Evolutionary conservation across 2,797 vertebrate species (phyloP).

Genomic region (Tenualosa ilisha): DNA sequence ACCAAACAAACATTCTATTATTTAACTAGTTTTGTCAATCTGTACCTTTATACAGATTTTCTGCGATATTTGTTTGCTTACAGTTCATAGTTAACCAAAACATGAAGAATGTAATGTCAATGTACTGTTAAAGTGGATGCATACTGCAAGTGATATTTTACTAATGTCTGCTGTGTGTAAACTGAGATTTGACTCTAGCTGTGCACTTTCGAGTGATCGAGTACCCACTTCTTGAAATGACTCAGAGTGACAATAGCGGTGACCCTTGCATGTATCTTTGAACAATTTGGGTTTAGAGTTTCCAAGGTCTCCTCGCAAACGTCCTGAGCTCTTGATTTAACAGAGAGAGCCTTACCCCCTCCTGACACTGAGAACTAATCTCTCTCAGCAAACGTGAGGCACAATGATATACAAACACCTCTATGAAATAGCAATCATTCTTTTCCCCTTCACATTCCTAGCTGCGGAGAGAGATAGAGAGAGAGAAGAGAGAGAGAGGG

Average conservation of each 20-base stretch:
- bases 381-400: slow-evolving; percentile 9
- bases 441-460: slow-evolving; percentile 22
- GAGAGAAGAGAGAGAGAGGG: not conserved
- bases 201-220: not conserved
- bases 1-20: not conserved
- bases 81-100: not conserved
- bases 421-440: slow-evolving; percentile 36
- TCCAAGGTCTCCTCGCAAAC: not conserved
- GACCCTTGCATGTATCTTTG: slow-evolving; percentile 23
- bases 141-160: not conserved
- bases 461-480: not conserved
- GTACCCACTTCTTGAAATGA: slow-evolving; percentile 16
- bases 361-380: not conserved
- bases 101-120: not conserved
- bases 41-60: no score
- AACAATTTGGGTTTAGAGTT: slow-evolving; percentile 8
- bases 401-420: slow-evolving; percentile 29
- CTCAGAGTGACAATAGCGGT: slow-evolving; percentile 13
- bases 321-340: not conserved
- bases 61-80: not conserved
- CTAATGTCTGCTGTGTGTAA: not conserved
- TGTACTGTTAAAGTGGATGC: not conserved
- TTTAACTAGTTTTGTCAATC: not conserved
- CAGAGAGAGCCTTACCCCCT: not conserved
- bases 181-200: not conserved